Evolutionary conservation across 1,140 invertebrate genomes (phyloP).

Genomic region (Papilio glaucus): DNA sequence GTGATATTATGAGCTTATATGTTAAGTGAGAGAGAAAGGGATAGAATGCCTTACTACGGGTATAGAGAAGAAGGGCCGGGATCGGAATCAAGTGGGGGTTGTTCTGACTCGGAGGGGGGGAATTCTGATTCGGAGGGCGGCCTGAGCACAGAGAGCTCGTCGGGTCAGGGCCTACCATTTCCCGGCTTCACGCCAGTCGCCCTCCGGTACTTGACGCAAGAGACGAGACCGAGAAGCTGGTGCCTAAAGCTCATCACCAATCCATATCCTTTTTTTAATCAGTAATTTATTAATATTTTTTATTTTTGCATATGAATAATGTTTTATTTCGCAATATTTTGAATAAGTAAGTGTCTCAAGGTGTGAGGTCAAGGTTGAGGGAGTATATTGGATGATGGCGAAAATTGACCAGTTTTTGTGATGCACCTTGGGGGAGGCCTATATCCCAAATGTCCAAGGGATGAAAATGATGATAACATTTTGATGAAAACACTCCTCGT

Average conservation of each 20-base stretch:
- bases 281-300: constrained; percentile 29
- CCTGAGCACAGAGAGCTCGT: constrained; percentile 82
- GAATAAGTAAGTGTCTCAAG: too few relatives aligned
- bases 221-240: constrained; percentile 93
- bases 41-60: constrained; percentile 82
- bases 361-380: too few relatives aligned
- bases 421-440: too few relatives aligned
- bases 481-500: too few relatives aligned
- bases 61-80: constrained; percentile 70
- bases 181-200: constrained; percentile 94
- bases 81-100: constrained; percentile 70
- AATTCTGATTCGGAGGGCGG: constrained; percentile 86
- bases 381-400: too few relatives aligned
- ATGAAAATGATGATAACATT: too few relatives aligned
- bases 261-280: constrained; percentile 98
- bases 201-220: constrained; percentile 94
- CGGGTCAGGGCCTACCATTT: constrained; percentile 90
- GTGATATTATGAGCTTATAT: constrained; percentile 80
- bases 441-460: too few relatives aligned
- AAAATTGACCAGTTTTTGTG: too few relatives aligned
- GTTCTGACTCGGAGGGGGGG: constrained; percentile 81
- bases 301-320: neutral
- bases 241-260: constrained; percentile 98
- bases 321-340: too few relatives aligned
- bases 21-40: constrained; percentile 69